These are phyloP conservation scores for Mus spicilegus DNA, from an alignment of 2,113 vertebrate genomes.

Conservation along the genomic window DNA sequence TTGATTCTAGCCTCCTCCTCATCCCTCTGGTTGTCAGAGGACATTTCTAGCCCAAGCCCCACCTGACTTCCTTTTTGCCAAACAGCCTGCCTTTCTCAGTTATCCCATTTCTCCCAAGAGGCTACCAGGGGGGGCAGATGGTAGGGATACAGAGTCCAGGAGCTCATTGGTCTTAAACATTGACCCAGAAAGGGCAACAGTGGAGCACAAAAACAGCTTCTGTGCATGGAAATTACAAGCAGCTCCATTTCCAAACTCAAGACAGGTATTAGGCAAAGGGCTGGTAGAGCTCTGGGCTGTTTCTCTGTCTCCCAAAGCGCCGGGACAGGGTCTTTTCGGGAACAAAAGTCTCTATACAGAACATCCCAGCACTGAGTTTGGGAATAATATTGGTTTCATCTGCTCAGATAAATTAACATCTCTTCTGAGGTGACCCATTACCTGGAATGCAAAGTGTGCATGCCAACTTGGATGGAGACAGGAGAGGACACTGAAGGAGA, in stretches of 20 bases:
- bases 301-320: slow-evolving; percentile 2
- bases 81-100: slow-evolving; percentile 23
- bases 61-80: background rate
- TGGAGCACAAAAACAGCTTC: background rate
- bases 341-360: background rate
- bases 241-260: slow-evolving; percentile 24
- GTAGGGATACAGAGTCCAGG: background rate
- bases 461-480: background rate
- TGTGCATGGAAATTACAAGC: background rate
- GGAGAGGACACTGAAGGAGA: background rate
- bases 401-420: slow-evolving; percentile 40
- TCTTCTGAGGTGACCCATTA: slow-evolving; percentile 29
- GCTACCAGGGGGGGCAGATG: background rate
- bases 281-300: too few species aligned
- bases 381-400: background rate
- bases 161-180: background rate
- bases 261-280: background rate
- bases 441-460: background rate
- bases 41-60: background rate
- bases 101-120: background rate
- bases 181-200: background rate
- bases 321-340: background rate
- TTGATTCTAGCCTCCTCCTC: background rate
- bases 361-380: background rate
- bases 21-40: background rate